Evolutionary conservation across 2,888 invertebrate species (phyloP), one percentile per base, ranked within the genome.

Genomic region (Chrysolina americana): DNA sequence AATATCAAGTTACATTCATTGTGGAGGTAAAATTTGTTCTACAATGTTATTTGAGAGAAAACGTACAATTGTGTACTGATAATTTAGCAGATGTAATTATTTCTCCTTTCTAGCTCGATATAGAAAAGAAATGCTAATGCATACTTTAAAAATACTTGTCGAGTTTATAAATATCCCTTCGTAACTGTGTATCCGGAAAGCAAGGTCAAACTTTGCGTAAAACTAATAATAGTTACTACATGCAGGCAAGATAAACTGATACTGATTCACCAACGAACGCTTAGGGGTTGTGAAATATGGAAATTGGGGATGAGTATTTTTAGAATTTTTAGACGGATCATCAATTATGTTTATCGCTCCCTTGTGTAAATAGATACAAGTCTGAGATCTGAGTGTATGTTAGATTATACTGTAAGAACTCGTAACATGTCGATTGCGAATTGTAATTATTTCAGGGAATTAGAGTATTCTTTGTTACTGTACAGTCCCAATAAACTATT

Each of bases 211-310:
- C 41, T 41, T 68, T 44, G 48, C 53, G 53, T 68, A 48, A 70
- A 71, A 68, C 74, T 74, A 74, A 74, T 71, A 71, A 74, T 74
- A 74, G 74, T 74, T 64, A 13, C 36, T 64, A 13, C 36, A 53
- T 36, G 53, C 53, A 44, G 53, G 41, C 5, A 68, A 17, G 53
- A 17, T 59, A 28, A 59, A 59, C 59, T 59, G 50, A 53, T 47
- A 44, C 65, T 9, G 8, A 48, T 15, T 36, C n/a, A 21, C 48
- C 21, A 8, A 48, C 36, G 36, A 53, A 41, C 28, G 36, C 41
- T 68, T 41, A 53, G 56, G 68, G 68, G 68, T 68, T 53, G 41
- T 59, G 41, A 53, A 53, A 68, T 68, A 68, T 44, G 15, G 53
- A 53, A 28, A 68, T 53, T 13, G 19, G 36, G 53, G 41, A 11